A percentile compares a stretch with the other conserved stretches of the same genome.
phyloP scores from a whole-genome alignment of 2,113 vertebrate genomes.

The Archilochus colubris region DNA sequence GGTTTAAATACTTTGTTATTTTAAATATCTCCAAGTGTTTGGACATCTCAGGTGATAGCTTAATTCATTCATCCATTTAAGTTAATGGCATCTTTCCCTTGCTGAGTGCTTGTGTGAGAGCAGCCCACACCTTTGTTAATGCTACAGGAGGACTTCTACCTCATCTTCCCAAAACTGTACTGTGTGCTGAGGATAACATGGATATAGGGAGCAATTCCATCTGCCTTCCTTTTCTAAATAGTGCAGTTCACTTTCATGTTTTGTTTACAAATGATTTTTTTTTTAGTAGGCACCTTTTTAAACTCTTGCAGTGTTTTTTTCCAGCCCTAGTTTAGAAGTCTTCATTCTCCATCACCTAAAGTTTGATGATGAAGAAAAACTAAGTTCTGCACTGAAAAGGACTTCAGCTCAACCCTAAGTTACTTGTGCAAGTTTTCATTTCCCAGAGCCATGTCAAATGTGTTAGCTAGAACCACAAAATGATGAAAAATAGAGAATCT shows the following conservation, averaged over 20 bases:
- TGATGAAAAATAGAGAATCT: neutral
- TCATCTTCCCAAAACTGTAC: neutral
- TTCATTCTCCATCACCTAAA: neutral
- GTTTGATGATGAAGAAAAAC: neutral
- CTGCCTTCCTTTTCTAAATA: neutral
- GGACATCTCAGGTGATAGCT: neutral
- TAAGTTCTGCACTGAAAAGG: neutral
- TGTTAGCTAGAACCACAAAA: neutral
- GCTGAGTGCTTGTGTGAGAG: neutral
- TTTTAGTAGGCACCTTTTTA: neutral
- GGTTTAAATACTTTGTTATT: neutral
- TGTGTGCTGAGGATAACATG: neutral
- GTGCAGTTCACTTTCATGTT: neutral
- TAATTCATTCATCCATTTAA: neutral
- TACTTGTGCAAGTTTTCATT: neutral
- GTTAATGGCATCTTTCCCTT: neutral
- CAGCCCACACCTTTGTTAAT: neutral
- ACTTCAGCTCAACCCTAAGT: neutral
- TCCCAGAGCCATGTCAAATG: neutral
- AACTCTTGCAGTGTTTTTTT: neutral
- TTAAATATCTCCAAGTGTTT: slow-evolving; percentile 12
- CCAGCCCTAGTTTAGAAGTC: neutral
- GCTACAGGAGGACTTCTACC: neutral
- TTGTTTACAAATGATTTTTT: neutral
- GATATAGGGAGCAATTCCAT: neutral